These are phyloP conservation scores for Megalopta genalis DNA, from an alignment of 1,140 invertebrate genomes.

Conservation along the genomic window DNA sequence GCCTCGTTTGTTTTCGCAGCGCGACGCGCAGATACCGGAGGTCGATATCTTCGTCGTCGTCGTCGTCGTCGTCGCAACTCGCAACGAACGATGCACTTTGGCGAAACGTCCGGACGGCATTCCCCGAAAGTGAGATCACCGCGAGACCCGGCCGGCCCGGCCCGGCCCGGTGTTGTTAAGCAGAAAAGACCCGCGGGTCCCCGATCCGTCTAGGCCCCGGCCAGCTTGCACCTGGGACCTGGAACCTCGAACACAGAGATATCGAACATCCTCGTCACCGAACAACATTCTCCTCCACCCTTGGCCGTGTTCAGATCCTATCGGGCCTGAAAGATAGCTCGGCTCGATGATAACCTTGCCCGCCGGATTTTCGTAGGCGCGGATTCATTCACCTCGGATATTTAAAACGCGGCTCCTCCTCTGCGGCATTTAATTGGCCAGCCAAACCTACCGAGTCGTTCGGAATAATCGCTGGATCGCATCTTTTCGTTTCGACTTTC, in stretches of 20 bases:
- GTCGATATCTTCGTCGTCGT: constrained; percentile 64
- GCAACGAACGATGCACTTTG: constrained; percentile 73
- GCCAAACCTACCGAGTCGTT: too few relatives aligned
- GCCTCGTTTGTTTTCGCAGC: not conserved
- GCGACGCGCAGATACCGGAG: constrained; percentile 29
- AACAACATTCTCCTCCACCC: not conserved
- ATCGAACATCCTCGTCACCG: not conserved
- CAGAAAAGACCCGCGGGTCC: constrained; percentile 4
- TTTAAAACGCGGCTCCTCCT: too few relatives aligned
- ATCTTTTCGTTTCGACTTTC: too few relatives aligned
- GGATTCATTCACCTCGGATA: not conserved
- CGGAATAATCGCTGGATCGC: too few relatives aligned
- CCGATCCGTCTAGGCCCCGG: constrained; percentile 30
- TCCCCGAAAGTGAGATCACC: constrained; percentile 76
- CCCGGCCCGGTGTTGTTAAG: constrained; percentile 42
- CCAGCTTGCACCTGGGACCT: too few relatives aligned
- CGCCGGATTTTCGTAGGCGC: not conserved
- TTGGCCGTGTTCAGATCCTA: not conserved
- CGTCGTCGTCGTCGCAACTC: constrained; percentile 50
- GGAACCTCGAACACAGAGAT: too few relatives aligned
- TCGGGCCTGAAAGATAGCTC: not conserved
- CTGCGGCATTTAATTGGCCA: too few relatives aligned
- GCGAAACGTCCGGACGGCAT: constrained; percentile 74
- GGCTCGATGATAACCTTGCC: not conserved
- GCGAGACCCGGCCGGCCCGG: constrained; percentile 53